Conservation (phyloP, 1,140 invertebrate species). For the Lithobius niger region DNA sequence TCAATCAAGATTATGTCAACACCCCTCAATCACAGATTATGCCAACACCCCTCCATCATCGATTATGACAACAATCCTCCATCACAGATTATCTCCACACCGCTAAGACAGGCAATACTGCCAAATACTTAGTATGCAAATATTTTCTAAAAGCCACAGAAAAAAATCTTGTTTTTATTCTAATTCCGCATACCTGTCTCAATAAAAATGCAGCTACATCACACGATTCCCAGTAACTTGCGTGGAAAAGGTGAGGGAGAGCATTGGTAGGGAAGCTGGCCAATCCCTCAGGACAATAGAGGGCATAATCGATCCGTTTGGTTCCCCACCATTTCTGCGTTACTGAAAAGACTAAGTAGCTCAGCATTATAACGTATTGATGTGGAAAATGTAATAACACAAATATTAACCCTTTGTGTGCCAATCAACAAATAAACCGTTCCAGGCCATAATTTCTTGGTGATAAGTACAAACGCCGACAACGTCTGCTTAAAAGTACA, state of each 20-base stretch:
- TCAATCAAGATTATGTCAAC: too few relatives aligned
- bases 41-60: not conserved
- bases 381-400: too few relatives aligned
- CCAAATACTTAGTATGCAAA: not conserved
- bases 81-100: too few relatives aligned
- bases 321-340: conserved; percentile 95
- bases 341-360: too few relatives aligned
- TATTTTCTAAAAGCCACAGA: not conserved
- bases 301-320: conserved; percentile 89
- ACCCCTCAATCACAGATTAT: too few relatives aligned
- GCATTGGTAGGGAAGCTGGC: conserved; percentile 94
- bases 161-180: not conserved
- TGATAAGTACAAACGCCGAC: too few relatives aligned
- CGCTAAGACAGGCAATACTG: not conserved
- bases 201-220: conserved; percentile 97
- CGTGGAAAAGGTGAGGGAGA: conserved; percentile 93
- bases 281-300: conserved; percentile 95
- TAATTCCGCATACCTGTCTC: conserved; percentile 51
- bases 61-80: conserved; percentile 1
- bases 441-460: too few relatives aligned
- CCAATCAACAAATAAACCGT: too few relatives aligned
- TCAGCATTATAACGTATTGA: too few relatives aligned
- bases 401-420: too few relatives aligned
- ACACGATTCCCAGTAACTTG: conserved; percentile 98
- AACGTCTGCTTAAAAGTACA: too few relatives aligned